Conservation (phyloP, 2,888 invertebrate genomes). For the Ophion slaviceki region DNA sequence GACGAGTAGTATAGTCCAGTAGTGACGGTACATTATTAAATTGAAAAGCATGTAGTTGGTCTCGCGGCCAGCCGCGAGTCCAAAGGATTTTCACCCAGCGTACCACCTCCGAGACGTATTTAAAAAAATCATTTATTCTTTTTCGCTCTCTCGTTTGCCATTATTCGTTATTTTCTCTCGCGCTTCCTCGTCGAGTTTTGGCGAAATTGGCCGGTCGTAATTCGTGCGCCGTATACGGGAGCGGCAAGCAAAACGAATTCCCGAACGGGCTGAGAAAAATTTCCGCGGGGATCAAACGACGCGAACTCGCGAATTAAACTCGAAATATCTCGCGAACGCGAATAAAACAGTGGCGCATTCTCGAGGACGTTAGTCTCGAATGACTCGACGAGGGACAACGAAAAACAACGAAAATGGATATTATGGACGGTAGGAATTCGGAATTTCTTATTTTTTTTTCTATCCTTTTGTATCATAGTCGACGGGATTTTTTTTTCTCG, state of each 20-base stretch:
- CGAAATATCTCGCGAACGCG: neutral
- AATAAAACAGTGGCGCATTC: neutral
- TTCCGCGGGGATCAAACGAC: neutral
- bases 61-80: constrained; percentile 63
- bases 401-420: constrained; percentile 70
- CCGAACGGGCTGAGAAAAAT: neutral
- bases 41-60: constrained; percentile 64
- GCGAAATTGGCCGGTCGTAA: no score
- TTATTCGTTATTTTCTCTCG: neutral
- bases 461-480: neutral
- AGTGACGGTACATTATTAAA: constrained; percentile 39
- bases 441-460: neutral
- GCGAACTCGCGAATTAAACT: neutral
- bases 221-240: neutral
- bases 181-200: neutral
- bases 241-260: neutral
- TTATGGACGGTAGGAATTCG: constrained; percentile 74
- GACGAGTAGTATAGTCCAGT: neutral
- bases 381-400: neutral
- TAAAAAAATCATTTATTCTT: constrained; percentile 14
- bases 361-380: neutral
- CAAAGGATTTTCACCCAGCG: constrained; percentile 67
- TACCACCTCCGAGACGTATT: constrained; percentile 43
- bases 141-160: neutral
- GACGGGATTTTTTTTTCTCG: neutral